These are phyloP conservation scores for Hylyphantes graminicola DNA, from an alignment of 1,140 invertebrate species.

Conservation along the genomic window DNA sequence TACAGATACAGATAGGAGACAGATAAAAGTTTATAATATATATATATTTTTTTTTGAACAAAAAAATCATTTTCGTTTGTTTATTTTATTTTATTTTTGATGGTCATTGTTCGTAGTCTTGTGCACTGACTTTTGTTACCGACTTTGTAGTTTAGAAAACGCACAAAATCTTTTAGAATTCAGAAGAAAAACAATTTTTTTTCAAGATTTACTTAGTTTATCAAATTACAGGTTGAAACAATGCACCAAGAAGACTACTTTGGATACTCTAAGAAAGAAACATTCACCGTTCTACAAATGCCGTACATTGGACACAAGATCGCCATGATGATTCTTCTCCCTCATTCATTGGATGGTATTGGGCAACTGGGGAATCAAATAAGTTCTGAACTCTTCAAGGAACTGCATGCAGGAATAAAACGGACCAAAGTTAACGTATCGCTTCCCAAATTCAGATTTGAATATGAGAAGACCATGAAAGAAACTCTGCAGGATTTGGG, in stretches of 20 bases:
- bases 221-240: neutral
- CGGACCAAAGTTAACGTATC: neutral
- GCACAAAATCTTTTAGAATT: too few relatives aligned
- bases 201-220: too few relatives aligned
- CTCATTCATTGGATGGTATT: neutral
- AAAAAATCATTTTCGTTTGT: too few relatives aligned
- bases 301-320: neutral
- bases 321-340: constrained; percentile 14
- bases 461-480: constrained; percentile 51
- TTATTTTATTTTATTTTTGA: too few relatives aligned
- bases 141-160: too few relatives aligned
- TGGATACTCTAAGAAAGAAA: neutral
- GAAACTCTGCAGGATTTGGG: constrained; percentile 61
- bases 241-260: neutral
- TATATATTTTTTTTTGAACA: too few relatives aligned
- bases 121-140: too few relatives aligned
- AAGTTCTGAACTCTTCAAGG: neutral
- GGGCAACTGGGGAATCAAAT: neutral
- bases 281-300: neutral
- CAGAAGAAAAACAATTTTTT: too few relatives aligned
- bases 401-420: too few relatives aligned
- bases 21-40: too few relatives aligned
- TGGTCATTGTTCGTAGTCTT: too few relatives aligned
- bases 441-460: neutral
- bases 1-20: too few relatives aligned